Percentiles rank a stretch among this genome's conserved stretches.
Evolutionary conservation across 2,113 vertebrate species (phyloP).

Genomic region (Lophius piscatorius): DNA sequence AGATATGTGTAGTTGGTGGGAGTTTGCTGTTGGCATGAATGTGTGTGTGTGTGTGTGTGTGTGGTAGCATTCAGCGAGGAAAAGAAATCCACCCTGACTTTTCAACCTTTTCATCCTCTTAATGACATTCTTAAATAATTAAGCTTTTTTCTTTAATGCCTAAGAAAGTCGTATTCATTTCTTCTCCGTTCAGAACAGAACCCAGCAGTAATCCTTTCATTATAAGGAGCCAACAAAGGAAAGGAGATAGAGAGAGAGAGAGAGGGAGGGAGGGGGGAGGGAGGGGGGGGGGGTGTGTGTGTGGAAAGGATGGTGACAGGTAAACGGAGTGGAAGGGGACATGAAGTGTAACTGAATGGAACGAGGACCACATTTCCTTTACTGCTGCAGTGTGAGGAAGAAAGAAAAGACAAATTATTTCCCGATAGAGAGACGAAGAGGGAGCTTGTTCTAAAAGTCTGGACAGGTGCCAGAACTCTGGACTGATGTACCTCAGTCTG

Average conservation of each 20-base stretch:
- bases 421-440: too few relatives aligned
- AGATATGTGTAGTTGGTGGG: constrained; percentile 80
- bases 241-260: constrained; percentile 42
- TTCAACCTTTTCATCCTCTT: constrained; percentile 70
- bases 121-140: constrained; percentile 78
- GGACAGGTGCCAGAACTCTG: constrained; percentile 42
- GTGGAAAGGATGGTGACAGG: constrained; percentile 42
- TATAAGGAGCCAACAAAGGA: constrained; percentile 73
- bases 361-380: constrained; percentile 16
- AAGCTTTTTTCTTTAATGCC: constrained; percentile 65
- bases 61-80: constrained; percentile 57
- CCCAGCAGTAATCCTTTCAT: constrained; percentile 72
- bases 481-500: constrained; percentile 18
- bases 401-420: constrained; percentile 10
- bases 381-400: background rate
- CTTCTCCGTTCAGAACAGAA: constrained; percentile 62
- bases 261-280: constrained; percentile 48
- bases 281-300: constrained; percentile 31
- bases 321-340: constrained; percentile 24
- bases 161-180: constrained; percentile 69
- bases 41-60: constrained; percentile 65
- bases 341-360: constrained; percentile 22
- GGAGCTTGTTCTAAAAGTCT: constrained; percentile 34
- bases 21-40: constrained; percentile 65
- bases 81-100: constrained; percentile 54